Conservation (phyloP, 2,113 vertebrate species). For the Lichenostomus cassidix region DNA sequence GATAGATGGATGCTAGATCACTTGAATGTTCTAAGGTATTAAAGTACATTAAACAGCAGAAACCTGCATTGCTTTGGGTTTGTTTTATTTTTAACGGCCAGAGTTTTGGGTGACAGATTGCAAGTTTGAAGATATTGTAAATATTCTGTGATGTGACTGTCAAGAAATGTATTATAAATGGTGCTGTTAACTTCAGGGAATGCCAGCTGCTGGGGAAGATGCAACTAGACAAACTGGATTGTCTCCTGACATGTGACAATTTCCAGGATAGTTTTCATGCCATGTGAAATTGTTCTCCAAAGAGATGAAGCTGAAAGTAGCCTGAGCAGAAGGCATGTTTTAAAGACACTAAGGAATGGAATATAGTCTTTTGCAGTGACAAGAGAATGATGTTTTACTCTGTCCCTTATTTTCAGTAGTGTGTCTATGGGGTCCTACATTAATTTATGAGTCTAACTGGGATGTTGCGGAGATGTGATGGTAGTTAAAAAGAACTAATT, state of each 20-base stretch:
- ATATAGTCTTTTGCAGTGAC: not conserved
- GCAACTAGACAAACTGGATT: not conserved
- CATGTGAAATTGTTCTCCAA: not conserved
- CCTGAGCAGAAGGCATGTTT: not conserved
- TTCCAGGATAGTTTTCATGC: not conserved
- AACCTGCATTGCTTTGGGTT: not conserved
- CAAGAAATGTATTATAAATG: not conserved
- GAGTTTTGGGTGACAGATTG: not conserved
- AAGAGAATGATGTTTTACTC: not conserved
- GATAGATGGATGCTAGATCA: not conserved
- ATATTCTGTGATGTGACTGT: not conserved
- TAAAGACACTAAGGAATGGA: not conserved
- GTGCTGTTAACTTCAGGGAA: not conserved
- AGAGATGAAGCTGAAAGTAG: not conserved
- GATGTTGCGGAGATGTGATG: not conserved
- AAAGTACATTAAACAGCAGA: not conserved
- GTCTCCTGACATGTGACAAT: not conserved
- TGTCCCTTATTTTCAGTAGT: not conserved
- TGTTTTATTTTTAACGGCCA: rapidly evolving
- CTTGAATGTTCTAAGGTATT: not conserved
- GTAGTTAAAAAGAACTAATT: not conserved
- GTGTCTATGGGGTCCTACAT: not conserved
- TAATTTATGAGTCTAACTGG: not conserved
- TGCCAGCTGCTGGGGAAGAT: not conserved
- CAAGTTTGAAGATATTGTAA: not conserved